These are phyloP conservation scores for Melanophora roralis DNA, from an alignment of 2,888 invertebrate species.

Conservation along the genomic window DNA sequence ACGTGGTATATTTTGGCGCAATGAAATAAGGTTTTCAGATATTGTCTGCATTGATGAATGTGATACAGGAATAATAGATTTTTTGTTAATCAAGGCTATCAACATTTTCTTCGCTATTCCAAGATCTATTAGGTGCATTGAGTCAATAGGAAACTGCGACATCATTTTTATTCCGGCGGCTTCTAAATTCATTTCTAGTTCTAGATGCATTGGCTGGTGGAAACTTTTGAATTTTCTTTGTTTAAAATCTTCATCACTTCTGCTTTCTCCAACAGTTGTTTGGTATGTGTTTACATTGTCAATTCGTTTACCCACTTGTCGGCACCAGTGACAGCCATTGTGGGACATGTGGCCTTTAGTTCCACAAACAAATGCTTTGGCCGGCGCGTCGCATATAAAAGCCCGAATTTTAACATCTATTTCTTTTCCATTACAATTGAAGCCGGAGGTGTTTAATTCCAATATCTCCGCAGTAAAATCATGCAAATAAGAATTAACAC, in stretches of 20 bases:
- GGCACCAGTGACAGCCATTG: background rate
- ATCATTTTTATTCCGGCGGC: conserved; percentile 1
- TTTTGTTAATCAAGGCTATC: background rate
- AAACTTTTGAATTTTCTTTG: background rate
- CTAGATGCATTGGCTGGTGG: background rate
- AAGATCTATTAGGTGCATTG: conserved; percentile 28
- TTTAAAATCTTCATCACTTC: background rate
- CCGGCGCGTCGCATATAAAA: background rate
- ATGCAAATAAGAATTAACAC: background rate
- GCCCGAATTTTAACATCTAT: background rate
- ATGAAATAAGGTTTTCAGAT: background rate
- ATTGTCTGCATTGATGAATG: background rate
- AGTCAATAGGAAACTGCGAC: conserved; percentile 23
- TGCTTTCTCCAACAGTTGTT: background rate
- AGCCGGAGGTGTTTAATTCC: background rate
- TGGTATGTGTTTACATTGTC: background rate
- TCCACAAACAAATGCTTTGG: background rate
- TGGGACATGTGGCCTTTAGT: background rate
- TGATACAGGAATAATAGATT: background rate
- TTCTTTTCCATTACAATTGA: background rate
- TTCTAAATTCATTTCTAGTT: background rate
- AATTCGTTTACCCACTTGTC: background rate
- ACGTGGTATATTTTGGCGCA: background rate
- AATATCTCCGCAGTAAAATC: background rate
- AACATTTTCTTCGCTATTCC: conserved; percentile 15